phyloP scores from a whole-genome alignment of 2,797 vertebrate genomes.

The Tragopan temminckii region DNA sequence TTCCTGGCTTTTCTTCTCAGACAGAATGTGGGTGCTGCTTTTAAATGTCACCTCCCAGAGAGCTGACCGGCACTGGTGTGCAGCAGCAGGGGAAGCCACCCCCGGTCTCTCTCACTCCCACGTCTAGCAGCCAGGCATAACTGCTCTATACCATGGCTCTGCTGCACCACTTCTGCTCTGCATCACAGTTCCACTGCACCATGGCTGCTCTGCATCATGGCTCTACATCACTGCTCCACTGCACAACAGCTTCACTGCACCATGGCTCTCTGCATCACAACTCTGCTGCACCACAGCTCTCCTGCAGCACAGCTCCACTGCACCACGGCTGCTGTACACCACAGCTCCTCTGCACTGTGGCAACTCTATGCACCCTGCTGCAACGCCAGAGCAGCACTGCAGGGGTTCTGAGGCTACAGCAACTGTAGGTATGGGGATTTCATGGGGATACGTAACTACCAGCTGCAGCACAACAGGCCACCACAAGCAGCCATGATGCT shows the following conservation, averaged over 20 bases:
- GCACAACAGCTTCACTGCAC: neutral
- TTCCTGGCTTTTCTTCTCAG: neutral
- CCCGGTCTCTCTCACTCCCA: neutral
- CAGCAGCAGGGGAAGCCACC: neutral
- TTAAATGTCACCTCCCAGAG: neutral
- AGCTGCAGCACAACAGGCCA: neutral
- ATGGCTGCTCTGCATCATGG: too few species aligned
- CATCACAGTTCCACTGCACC: too few species aligned
- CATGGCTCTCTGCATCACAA: too few species aligned
- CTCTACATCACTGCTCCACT: neutral
- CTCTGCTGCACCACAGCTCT: too few species aligned
- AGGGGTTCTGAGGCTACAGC: neutral
- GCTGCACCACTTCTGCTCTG: too few species aligned
- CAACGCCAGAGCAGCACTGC: neutral
- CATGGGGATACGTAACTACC: neutral
- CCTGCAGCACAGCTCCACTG: too few species aligned
- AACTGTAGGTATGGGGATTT: neutral
- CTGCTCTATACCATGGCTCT: neutral
- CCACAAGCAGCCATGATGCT: neutral
- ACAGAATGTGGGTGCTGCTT: neutral
- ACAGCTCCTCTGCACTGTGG: neutral
- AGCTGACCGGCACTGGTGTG: neutral
- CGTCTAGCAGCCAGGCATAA: neutral
- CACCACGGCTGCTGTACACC: too few species aligned
- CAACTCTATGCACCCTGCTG: neutral